Percentiles rank a stretch among this genome's conserved stretches.
Conservation (phyloP, 2,797 vertebrate genomes). For the Diglossa cyanea region DNA sequence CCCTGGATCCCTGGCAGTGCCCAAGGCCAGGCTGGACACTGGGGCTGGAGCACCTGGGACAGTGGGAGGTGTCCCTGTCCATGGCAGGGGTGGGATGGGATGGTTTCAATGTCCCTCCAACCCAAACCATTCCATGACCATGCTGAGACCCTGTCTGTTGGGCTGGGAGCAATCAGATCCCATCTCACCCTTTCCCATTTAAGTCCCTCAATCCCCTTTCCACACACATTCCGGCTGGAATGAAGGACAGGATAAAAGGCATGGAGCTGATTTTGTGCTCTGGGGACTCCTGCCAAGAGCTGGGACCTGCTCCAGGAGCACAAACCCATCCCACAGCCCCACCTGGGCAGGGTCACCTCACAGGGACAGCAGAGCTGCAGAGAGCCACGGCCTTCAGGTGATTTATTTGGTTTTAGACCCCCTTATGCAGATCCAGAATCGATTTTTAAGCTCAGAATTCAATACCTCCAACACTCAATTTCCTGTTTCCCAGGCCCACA, state of each 20-base stretch:
- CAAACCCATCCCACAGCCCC: not conserved
- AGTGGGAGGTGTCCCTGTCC: not conserved
- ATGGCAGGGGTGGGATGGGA: rapidly evolving
- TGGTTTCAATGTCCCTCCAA: not conserved
- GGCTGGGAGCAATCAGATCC: not conserved
- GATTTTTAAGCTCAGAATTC: not conserved
- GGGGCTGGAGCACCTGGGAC: not conserved
- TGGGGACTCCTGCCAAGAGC: not conserved
- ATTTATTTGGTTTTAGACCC: not conserved
- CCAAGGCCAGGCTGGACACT: rapidly evolving
- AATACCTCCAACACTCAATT: not conserved
- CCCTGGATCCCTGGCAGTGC: not conserved
- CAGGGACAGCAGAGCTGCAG: not conserved
- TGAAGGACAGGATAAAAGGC: not conserved
- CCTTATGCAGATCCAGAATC: not conserved
- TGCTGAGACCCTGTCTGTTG: rapidly evolving
- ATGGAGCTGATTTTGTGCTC: rapidly evolving
- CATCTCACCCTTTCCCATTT: not conserved
- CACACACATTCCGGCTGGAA: not conserved
- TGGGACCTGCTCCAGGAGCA: not conserved
- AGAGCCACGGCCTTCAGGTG: not conserved
- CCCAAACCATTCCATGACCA: not conserved
- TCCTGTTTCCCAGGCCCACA: not conserved
- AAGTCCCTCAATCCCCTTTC: not conserved
- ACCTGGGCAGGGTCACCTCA: not conserved